Conservation (phyloP, 2,888 invertebrate genomes). For the Dexiosoma caninum region DNA sequence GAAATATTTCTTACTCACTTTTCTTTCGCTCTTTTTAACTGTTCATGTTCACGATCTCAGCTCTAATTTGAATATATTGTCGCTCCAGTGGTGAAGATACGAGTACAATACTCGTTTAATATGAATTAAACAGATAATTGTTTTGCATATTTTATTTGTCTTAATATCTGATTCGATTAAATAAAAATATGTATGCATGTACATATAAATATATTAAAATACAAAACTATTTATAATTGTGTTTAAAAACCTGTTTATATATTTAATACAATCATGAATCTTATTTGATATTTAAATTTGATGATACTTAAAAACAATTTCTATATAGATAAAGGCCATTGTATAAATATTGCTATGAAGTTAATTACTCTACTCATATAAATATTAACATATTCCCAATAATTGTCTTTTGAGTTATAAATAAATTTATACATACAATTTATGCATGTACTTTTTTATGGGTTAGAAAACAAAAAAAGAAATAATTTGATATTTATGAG, state of each 20-base stretch:
- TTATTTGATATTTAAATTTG: slow-evolving; percentile 13
- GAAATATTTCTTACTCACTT: too few species aligned
- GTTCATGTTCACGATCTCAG: too few species aligned
- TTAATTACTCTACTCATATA: not conserved
- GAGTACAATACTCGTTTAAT: not conserved
- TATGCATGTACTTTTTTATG: too few species aligned
- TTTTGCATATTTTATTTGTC: not conserved
- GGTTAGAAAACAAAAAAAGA: not conserved
- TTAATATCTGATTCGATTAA: not conserved
- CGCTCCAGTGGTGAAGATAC: not conserved
- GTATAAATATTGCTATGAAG: too few species aligned
- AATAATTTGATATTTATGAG: too few species aligned
- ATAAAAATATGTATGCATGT: too few species aligned
- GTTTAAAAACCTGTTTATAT: slow-evolving; percentile 19
- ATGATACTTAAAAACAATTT: not conserved
- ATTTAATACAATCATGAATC: slow-evolving; percentile 26
- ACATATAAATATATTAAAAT: not conserved
- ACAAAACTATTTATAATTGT: not conserved
- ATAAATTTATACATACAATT: too few species aligned
- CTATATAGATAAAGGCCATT: too few species aligned
- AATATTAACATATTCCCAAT: not conserved
- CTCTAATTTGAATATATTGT: too few species aligned
- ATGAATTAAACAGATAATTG: slow-evolving; percentile 21
- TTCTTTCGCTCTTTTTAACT: too few species aligned
- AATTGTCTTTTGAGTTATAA: not conserved